These are phyloP conservation scores for Pocillopora damicornis DNA, from an alignment of 64 coral and sea anemone genomes.

Conservation along the genomic window DNA sequence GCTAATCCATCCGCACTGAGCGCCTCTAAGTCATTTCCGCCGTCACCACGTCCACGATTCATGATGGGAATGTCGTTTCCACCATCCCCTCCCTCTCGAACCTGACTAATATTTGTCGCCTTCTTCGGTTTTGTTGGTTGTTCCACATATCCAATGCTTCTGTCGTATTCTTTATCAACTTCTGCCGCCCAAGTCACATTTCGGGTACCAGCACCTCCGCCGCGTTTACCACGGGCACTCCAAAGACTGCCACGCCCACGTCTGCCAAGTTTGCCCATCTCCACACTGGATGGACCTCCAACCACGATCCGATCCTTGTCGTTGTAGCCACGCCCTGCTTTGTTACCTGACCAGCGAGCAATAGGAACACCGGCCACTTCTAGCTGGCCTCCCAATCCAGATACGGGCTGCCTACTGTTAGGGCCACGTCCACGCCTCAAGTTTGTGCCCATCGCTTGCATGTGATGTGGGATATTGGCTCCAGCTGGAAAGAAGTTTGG, in stretches of 20 bases:
- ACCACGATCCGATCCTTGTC: constrained; percentile 83
- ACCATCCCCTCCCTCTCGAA: constrained; percentile 69
- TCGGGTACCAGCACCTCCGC: constrained; percentile 34
- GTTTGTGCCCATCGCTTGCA: constrained; percentile 47
- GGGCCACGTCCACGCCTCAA: constrained; percentile 72
- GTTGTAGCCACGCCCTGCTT: constrained; percentile 89
- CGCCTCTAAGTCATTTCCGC: constrained; percentile 51
- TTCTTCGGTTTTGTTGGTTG: constrained; percentile 39
- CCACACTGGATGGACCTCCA: constrained; percentile 90
- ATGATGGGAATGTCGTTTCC: constrained; percentile 66
- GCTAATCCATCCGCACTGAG: constrained; percentile 35
- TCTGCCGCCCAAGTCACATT: constrained; percentile 87
- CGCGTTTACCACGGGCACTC: constrained; percentile 20
- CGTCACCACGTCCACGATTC: constrained; percentile 48
- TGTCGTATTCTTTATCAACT: constrained; percentile 94
- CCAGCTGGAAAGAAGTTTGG: constrained; percentile 65
- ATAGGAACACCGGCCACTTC: constrained; percentile 97
- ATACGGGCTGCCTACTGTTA: constrained; percentile 82
- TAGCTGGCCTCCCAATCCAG: constrained; percentile 83
- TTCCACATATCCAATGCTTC: constrained; percentile 81
- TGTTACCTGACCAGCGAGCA: constrained; percentile 94
- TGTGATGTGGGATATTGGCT: constrained; percentile 45
- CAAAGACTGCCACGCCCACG: constrained; percentile 54
- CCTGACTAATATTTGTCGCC: constrained; percentile 59
- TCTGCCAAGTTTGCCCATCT: constrained; percentile 55